Evolutionary conservation across 1,140 invertebrate genomes (phyloP), one percentile per base, ranked within the genome.

Genomic region (Drosophila sp.): DNA sequence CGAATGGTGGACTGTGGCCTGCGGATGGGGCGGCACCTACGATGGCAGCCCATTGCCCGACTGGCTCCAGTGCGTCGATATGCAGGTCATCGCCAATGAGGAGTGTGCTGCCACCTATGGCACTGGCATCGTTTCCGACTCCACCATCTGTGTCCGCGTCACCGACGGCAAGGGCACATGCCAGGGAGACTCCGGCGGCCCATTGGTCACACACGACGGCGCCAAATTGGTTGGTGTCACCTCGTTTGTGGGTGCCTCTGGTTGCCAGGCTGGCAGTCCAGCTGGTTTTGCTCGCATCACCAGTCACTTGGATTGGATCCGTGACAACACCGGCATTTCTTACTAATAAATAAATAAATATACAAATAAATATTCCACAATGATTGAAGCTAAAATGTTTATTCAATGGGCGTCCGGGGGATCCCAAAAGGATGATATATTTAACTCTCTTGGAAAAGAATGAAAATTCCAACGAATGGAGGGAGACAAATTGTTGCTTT

Each of bases 131-230:
- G 30, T 68, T 6, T 5, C n/a, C 35, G 56, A 60, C 11, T 71
- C 72, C 47, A 80, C 61, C 10, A 50, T 86, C 63, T 86, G 82
- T 64, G 66, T 76, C 25, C 32, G 66, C 0, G 74, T 73, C 17
- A 50, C 66, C 10, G 35, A 63, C 1, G 79, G 73, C 33, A 74
- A 66, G 38, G 85, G 81, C 1, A 85, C 85, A 5, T 90, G 82
- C 75, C 61, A 76, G 56, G 93, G 93, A 66, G 93, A 94, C 90
- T 93, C 93, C 66, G 93, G 93, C 64, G 93, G 93, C 33, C 92
- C 93, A 5, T 72, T 94, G 60, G 90, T 92, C 0, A 92, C 93
- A 58, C 67, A 78, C 11, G 92, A 93, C 63, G 57, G 63, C 5
- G 67, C 72, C n/a, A 91, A 91, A 1, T 85, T 93, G 47, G 86